phyloP scores from a whole-genome alignment of 2,113 vertebrate genomes.

The Oostethus manadensis region DNA sequence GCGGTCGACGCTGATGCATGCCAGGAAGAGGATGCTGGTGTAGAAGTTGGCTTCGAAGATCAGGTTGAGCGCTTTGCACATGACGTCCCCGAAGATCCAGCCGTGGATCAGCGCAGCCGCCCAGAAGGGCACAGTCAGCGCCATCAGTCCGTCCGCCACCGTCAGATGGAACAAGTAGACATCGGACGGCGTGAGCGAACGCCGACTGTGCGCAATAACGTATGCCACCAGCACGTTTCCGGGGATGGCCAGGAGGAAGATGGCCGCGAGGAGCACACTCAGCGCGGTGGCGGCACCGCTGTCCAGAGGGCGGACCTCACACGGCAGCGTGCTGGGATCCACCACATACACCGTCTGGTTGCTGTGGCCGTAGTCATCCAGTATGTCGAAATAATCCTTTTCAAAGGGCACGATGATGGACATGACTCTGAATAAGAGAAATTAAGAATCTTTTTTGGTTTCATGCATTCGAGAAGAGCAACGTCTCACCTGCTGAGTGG shows the following conservation, averaged over 20 bases:
- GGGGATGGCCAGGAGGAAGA: constrained; percentile 64
- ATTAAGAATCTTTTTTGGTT: neutral
- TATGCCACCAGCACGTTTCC: constrained; percentile 65
- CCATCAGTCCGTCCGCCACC: constrained; percentile 63
- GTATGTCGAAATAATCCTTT: rapidly evolving
- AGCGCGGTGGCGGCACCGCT: neutral
- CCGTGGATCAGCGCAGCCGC: constrained; percentile 19
- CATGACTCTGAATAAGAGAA: constrained; percentile 25
- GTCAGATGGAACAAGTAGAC: constrained; percentile 69
- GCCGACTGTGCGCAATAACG: constrained; percentile 51
- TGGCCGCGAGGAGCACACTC: constrained; percentile 17
- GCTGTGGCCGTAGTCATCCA: neutral
- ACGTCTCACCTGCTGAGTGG: no score
- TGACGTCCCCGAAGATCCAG: constrained; percentile 63
- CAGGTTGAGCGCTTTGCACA: constrained; percentile 60
- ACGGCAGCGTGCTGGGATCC: rapidly evolving
- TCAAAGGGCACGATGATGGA: rapidly evolving
- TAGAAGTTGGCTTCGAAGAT: constrained; percentile 66
- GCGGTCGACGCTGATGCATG: constrained; percentile 70
- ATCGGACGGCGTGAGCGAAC: constrained; percentile 54
- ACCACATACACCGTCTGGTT: rapidly evolving
- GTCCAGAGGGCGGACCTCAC: neutral
- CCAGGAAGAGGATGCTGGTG: constrained; percentile 71
- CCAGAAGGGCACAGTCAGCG: constrained; percentile 58
- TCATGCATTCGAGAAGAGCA: no score